phyloP scores from a whole-genome alignment of 2,113 vertebrate genomes.

The Hirundichthys speculiger region DNA sequence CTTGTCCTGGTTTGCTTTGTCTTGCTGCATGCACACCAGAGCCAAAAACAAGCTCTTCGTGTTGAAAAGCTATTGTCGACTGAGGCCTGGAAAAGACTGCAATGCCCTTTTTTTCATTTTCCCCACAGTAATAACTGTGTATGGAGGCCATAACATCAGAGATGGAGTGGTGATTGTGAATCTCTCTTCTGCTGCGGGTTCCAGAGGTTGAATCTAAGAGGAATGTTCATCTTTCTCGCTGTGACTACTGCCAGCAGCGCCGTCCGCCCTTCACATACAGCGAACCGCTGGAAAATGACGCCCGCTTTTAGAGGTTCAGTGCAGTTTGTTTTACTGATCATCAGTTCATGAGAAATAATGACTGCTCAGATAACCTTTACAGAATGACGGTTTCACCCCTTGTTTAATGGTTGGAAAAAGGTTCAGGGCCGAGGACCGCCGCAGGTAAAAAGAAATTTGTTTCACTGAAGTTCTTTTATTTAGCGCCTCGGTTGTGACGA shows the following conservation, averaged over 20 bases:
- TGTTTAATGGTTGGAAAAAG: conserved; percentile 10
- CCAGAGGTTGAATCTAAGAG: conserved; percentile 50
- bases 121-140: conserved; percentile 51
- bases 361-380: conserved; percentile 29
- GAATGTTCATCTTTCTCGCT: conserved; percentile 34
- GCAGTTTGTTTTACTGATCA: conserved; percentile 43
- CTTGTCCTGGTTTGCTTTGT: conserved; percentile 10
- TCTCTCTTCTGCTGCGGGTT: conserved; percentile 44
- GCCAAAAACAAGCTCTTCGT: conserved; percentile 44
- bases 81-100: conserved; percentile 40
- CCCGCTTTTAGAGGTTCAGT: conserved; percentile 42
- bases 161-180: conserved; percentile 56
- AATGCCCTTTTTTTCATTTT: conserved; percentile 55
- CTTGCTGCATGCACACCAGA: conserved; percentile 36
- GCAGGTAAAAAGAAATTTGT: not conserved
- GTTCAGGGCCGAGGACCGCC: not conserved
- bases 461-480: conserved; percentile 30
- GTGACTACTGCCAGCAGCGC: conserved; percentile 58
- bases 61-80: conserved; percentile 31
- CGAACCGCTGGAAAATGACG: conserved; percentile 36
- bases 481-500: conserved; percentile 43
- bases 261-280: conserved; percentile 39
- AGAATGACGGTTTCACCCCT: conserved; percentile 18
- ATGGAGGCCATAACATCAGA: conserved; percentile 56
- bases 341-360: conserved; percentile 37